These are phyloP conservation scores for Caerostris darwini DNA, from an alignment of 1,140 invertebrate species.

Conservation along the genomic window DNA sequence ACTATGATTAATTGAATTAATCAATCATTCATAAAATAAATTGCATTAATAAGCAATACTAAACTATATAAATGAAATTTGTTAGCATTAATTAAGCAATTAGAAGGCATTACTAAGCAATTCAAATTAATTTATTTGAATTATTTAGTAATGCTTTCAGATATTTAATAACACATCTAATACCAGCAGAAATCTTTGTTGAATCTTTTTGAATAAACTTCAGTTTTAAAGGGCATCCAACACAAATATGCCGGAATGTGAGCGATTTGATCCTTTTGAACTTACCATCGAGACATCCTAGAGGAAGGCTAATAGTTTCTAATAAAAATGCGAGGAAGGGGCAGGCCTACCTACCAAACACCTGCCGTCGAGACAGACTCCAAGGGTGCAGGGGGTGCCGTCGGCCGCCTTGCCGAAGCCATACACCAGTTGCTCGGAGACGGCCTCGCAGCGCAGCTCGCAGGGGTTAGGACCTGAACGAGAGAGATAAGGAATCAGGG, in stretches of 20 bases:
- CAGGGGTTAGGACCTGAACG: slow-evolving; percentile 78
- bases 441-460: slow-evolving; percentile 78
- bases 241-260: neutral
- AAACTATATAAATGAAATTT: too few species aligned
- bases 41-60: too few species aligned
- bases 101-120: too few species aligned
- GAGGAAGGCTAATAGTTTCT: slow-evolving; percentile 14
- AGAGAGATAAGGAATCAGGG: slow-evolving; percentile 59
- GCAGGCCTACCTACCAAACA: slow-evolving; percentile 81
- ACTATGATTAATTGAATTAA: too few species aligned
- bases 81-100: too few species aligned
- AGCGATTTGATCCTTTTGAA: neutral
- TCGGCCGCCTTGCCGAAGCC: slow-evolving; percentile 81
- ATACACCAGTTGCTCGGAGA: slow-evolving; percentile 75
- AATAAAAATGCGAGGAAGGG: slow-evolving; percentile 34
- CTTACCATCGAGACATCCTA: neutral
- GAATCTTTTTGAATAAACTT: too few species aligned
- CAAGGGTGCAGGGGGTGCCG: slow-evolving; percentile 82
- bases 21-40: too few species aligned
- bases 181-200: too few species aligned
- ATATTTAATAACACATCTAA: too few species aligned
- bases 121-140: too few species aligned
- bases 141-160: too few species aligned
- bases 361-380: slow-evolving; percentile 83
- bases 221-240: neutral